phyloP scores from a whole-genome alignment of 2,113 vertebrate genomes.

The Trochalopteron elliotii region DNA sequence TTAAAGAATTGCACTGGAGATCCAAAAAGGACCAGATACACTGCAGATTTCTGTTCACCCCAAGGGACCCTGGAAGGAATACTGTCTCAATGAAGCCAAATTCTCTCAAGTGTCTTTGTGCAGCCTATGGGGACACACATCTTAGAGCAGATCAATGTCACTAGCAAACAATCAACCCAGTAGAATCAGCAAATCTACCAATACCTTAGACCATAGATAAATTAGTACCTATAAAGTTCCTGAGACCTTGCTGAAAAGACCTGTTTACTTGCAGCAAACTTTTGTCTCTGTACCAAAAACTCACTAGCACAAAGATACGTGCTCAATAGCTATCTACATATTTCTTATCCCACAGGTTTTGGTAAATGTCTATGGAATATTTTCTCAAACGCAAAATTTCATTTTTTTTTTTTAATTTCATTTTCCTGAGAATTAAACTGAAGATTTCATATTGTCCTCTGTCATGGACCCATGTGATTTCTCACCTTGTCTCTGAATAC shows the following conservation, averaged over 20 bases:
- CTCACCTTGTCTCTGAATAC: neutral
- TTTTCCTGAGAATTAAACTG: neutral
- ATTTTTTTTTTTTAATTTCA: neutral
- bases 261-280: fast-evolving
- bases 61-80: neutral
- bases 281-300: neutral
- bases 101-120: neutral
- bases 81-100: neutral
- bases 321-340: neutral
- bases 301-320: neutral
- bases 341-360: neutral
- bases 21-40: neutral
- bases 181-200: neutral
- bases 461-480: neutral
- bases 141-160: neutral
- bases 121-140: neutral
- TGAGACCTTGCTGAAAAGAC: neutral
- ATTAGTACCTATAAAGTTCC: neutral
- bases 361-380: neutral
- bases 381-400: neutral
- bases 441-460: neutral
- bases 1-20: neutral
- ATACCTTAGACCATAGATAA: neutral
- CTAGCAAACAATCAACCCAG: neutral
- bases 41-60: neutral